Percentiles rank a stretch among this genome's conserved stretches.
Evolutionary conservation across 2,797 vertebrate genomes (phyloP).

Genomic region (Paramormyrops hopkinsi): DNA sequence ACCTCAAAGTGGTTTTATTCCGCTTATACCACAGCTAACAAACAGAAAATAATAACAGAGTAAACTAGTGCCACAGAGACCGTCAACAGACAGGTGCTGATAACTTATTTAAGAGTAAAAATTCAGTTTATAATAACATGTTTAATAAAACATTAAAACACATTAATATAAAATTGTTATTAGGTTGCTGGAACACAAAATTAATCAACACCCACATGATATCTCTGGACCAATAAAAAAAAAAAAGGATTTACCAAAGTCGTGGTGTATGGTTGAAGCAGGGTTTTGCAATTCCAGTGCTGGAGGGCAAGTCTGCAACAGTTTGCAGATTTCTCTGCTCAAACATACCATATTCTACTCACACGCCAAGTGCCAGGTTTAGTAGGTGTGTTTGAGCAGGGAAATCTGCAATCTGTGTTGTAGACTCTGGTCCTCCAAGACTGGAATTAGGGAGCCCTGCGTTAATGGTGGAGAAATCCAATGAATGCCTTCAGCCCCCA

Average conservation of each 20-base stretch:
- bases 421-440: not conserved
- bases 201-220: not conserved
- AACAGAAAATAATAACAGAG: not conserved
- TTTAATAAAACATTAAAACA: not conserved
- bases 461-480: not conserved
- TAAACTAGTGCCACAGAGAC: not conserved
- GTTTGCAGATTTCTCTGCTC: not conserved
- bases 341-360: not conserved
- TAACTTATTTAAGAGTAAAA: not conserved
- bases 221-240: not conserved
- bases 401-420: not conserved
- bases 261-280: not conserved
- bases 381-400: not conserved
- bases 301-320: not conserved
- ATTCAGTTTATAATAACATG: not conserved
- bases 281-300: not conserved
- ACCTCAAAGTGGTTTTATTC: not conserved
- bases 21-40: not conserved
- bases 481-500: not conserved
- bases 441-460: not conserved
- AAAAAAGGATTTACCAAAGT: not conserved
- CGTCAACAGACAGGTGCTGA: not conserved
- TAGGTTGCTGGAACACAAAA: not conserved
- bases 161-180: not conserved
- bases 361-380: not conserved